Evolutionary conservation across 2,888 invertebrate species (phyloP).

Genomic region (Brachyopa scutellaris): DNA sequence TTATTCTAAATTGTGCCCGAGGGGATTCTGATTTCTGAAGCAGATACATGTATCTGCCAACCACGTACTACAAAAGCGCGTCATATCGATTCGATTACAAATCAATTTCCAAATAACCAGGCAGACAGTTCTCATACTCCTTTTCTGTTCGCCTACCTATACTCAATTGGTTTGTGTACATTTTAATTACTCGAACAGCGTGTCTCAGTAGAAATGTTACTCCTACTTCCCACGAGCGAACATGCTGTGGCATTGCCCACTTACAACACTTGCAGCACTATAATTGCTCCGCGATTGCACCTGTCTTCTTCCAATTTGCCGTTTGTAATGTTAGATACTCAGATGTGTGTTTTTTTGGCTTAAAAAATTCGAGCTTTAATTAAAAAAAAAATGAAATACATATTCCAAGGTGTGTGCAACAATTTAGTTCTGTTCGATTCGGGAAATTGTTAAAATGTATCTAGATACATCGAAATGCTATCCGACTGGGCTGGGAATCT

Average conservation of each 20-base stretch:
- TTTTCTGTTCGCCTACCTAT: not conserved
- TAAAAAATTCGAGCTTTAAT: constrained; percentile 28
- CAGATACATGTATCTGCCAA: too few species aligned
- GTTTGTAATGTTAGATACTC: not conserved
- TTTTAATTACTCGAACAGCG: constrained; percentile 31
- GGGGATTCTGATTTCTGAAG: too few species aligned
- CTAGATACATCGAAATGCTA: not conserved
- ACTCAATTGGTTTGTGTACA: constrained; percentile 22
- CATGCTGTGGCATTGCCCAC: constrained; percentile 39
- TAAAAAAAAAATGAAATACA: too few species aligned
- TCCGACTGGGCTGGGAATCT: constrained; percentile 63
- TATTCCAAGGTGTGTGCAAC: constrained; percentile 47
- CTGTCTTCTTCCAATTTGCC: constrained; percentile 52
- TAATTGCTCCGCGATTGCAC: constrained; percentile 48
- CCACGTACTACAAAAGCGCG: too few species aligned
- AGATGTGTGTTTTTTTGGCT: constrained; percentile 43
- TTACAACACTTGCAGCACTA: constrained; percentile 47
- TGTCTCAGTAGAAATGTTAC: constrained; percentile 7
- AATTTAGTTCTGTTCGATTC: constrained; percentile 22
- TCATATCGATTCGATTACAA: not conserved
- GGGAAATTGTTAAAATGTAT: constrained; percentile 27
- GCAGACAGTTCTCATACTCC: not conserved
- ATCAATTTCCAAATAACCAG: not conserved
- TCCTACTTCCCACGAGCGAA: constrained; percentile 57
- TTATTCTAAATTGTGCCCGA: too few species aligned